These are phyloP conservation scores for Mus musculus DNA, from an alignment of 2,113 vertebrate species.

Conservation along the genomic window GRCm39 chr1:42428501-42429000, in stretches of 20 bases:
- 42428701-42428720: constrained; percentile 62
- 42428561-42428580: constrained; percentile 62
- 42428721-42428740: constrained; percentile 21
- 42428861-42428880: too few relatives aligned
- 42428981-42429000: too few relatives aligned
- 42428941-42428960: too few relatives aligned
- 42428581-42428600: constrained; percentile 23
- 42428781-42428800: constrained; percentile 36
- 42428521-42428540: constrained; percentile 58
- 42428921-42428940: too few relatives aligned
- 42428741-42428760: background rate
- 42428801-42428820: background rate
- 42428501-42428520: constrained; percentile 64
- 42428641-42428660: constrained; percentile 68
- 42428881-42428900: too few relatives aligned
- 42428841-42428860: too few relatives aligned
- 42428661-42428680: background rate
- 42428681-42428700: constrained; percentile 67
- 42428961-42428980: background rate
- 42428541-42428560: background rate
- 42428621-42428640: constrained; percentile 57
- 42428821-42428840: background rate
- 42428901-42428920: too few relatives aligned
- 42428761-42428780: background rate
- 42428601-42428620: constrained; percentile 48